Evolutionary conservation across 2,113 vertebrate genomes (phyloP).

Genomic region (Gymnarchus niloticus): DNA sequence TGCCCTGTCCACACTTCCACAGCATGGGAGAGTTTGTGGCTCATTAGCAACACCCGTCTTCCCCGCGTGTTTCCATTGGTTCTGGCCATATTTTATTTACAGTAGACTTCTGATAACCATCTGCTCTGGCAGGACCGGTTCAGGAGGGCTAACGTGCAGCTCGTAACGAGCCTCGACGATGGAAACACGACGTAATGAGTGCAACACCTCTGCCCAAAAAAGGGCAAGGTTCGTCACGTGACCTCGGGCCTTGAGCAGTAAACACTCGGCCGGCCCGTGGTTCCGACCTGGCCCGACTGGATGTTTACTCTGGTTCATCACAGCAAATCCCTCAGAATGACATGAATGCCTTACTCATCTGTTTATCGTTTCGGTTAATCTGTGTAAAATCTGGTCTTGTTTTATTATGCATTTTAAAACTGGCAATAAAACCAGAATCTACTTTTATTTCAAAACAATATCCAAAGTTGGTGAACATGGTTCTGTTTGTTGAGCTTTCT

Average conservation of each 20-base stretch:
- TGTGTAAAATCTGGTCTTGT: too few species aligned
- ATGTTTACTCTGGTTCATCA: background rate
- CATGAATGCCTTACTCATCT: background rate
- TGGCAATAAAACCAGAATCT: background rate
- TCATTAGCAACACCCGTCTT: too few species aligned
- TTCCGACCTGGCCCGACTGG: background rate
- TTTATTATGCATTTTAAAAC: background rate
- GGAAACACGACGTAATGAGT: background rate
- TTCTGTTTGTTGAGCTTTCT: background rate
- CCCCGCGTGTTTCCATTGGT: too few species aligned
- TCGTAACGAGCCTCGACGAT: background rate
- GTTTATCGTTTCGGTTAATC: background rate
- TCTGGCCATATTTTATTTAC: conserved; percentile 1
- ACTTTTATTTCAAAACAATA: background rate
- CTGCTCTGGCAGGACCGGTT: too few species aligned
- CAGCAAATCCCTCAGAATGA: background rate
- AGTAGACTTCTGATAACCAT: background rate
- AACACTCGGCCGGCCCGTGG: background rate
- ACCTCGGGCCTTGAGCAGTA: background rate
- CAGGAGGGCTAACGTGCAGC: background rate
- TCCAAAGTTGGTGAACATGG: background rate
- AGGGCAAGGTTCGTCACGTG: too few species aligned
- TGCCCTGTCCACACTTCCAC: too few species aligned
- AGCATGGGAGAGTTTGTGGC: too few species aligned
- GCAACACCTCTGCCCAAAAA: too few species aligned